Conservation (phyloP, 2,797 vertebrate species). For the Phrynocephalus forsythii region DNA sequence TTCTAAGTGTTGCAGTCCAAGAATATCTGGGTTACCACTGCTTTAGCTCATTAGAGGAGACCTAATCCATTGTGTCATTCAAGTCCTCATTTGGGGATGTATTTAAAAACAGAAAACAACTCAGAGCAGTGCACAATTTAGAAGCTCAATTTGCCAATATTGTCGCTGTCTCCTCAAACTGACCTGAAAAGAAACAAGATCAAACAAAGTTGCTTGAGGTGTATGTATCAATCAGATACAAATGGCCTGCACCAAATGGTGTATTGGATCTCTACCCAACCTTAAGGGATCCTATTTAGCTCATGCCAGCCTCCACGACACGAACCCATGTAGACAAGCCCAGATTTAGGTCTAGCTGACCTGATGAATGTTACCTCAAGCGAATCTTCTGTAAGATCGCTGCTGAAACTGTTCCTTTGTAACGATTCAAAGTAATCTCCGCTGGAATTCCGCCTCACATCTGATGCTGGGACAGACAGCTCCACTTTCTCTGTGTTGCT, state of each 20-base stretch:
- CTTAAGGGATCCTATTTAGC: background rate
- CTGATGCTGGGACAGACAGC: accelerated
- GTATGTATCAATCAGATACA: background rate
- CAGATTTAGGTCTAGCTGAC: background rate
- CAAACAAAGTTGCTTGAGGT: background rate
- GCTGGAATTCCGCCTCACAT: conserved; percentile 48
- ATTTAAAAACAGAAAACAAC: too few relatives aligned
- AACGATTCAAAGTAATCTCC: conserved; percentile 59
- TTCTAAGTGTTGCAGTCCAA: too few relatives aligned
- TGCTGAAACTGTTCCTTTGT: conserved; percentile 55
- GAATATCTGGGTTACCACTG: too few relatives aligned
- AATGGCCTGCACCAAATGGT: too few relatives aligned
- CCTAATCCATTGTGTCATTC: too few relatives aligned
- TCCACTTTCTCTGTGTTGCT: background rate
- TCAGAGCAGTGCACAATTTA: too few relatives aligned
- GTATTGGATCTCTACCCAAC: too few relatives aligned
- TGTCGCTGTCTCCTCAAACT: background rate
- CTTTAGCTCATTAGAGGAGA: too few relatives aligned
- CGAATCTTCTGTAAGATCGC: background rate
- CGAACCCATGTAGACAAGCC: background rate
- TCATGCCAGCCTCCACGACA: accelerated
- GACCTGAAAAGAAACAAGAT: background rate
- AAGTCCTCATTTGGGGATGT: too few relatives aligned
- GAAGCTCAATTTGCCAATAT: too few relatives aligned
- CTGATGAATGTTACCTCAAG: conserved; percentile 69